Evolutionary conservation across 2,113 vertebrate genomes (phyloP), one percentile per base, ranked within the genome.

Genomic region (Madoqua kirkii): DNA sequence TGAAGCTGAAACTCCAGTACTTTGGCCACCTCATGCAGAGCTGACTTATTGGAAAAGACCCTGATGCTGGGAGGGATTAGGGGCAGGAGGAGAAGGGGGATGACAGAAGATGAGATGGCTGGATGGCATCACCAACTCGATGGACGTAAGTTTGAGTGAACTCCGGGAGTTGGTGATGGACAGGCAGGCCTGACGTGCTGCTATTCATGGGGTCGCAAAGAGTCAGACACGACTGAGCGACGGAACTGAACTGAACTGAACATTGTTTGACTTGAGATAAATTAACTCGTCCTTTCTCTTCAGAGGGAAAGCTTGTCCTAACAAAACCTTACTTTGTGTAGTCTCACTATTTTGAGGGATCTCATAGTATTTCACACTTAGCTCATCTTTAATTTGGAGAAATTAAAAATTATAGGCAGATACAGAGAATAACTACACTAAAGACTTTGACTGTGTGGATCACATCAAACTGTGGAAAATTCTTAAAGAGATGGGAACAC

Each of bases 171-270:
- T 57, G 55, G 55, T 57, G 55, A 25, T 57, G 55, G 55, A 57
- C 55, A 57, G 55, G 9, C 1, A 57, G 23, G 8, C 55, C 23
- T 57, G 55, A 23, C 0, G 8, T 25, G 55, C 55, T 57, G 55
- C 1, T 3, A 57, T 57, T 57, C 55, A 57, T 11, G 57, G 9
- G 23, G 57, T 59, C 23, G 0, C 57, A 27, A 59, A 59, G 23
- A 11, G 23, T 59, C 1, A 0, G 57, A 59, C 57, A 59, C 23
- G 10, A 27, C 57, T 57, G 55, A 57, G 23, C 3, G 0, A 57
- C 55, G 25, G 55, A 57, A 57, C 54, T 21, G 19, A 55, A 55
- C 19, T 57, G 55, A 57, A 57, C 0, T 59, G 57, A 59, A n/a
- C 31, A 14, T n/a, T n/a, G 79, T n/a, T 82, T 82, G 79, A 82